A percentile compares a stretch with the other conserved stretches of the same genome.
phyloP scores from a whole-genome alignment of 2,113 vertebrate genomes.

The Bos taurus region DNA sequence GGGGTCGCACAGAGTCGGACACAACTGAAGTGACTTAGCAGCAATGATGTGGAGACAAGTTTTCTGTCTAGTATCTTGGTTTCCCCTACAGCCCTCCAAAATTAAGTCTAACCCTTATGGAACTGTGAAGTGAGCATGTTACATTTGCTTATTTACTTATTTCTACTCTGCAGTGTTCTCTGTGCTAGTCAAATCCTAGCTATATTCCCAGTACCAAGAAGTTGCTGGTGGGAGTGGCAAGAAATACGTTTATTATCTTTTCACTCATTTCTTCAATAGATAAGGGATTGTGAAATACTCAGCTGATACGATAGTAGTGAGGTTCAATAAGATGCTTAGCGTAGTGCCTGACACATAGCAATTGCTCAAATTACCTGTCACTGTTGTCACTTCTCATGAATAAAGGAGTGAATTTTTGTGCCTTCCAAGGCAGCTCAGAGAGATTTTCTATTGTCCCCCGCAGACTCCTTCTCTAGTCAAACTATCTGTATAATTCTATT shows the following conservation, averaged over 20 bases:
- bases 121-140: background rate
- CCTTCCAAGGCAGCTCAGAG: background rate
- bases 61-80: background rate
- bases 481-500: background rate
- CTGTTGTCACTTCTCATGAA: background rate
- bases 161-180: background rate
- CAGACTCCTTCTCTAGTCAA: background rate
- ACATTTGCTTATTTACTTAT: background rate
- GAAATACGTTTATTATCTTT: background rate
- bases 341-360: background rate
- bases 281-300: background rate
- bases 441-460: background rate
- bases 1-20: too few relatives aligned
- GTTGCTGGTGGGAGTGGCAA: background rate
- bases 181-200: background rate
- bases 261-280: background rate
- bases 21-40: too few relatives aligned
- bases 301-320: background rate
- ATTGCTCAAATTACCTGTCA: background rate
- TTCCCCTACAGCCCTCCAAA: background rate
- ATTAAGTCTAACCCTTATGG: background rate
- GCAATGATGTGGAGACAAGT: background rate
- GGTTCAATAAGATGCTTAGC: background rate
- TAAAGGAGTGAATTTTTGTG: background rate
- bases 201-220: background rate